Percentiles rank a stretch among this genome's conserved stretches.
Evolutionary conservation across 1,140 invertebrate species (phyloP).

Genomic region (Telenomus remus): DNA sequence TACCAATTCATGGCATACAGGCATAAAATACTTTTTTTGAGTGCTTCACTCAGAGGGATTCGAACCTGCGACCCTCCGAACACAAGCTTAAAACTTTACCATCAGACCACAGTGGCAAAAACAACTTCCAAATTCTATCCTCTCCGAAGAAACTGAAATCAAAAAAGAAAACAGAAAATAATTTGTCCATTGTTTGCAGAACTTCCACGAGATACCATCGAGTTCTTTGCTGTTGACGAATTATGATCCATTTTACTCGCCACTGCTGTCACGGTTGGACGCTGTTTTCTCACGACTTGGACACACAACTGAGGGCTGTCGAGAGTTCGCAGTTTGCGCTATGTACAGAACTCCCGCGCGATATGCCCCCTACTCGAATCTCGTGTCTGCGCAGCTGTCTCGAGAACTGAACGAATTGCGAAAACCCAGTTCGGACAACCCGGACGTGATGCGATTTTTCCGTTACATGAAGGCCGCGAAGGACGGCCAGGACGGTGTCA

Average conservation of each 20-base stretch:
- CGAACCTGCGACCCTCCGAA: no score
- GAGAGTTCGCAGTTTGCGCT: slow-evolving; percentile 87
- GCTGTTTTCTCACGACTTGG: slow-evolving; percentile 87
- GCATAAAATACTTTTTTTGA: background rate
- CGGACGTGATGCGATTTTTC: slow-evolving; percentile 89
- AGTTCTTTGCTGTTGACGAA: slow-evolving; percentile 87
- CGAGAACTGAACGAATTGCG: slow-evolving; percentile 88
- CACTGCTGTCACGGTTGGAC: slow-evolving; percentile 85
- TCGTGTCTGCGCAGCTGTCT: slow-evolving; percentile 90
- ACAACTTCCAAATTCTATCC: no score
- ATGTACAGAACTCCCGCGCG: slow-evolving; percentile 91
- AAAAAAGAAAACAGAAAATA: no score
- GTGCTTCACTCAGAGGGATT: no score
- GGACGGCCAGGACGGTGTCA: slow-evolving; percentile 86
- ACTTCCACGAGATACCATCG: slow-evolving; percentile 89
- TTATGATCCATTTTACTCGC: slow-evolving; percentile 91
- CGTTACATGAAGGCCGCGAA: slow-evolving; percentile 91
- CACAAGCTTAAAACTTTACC: no score
- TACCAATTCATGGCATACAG: no score
- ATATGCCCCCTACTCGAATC: slow-evolving; percentile 89
- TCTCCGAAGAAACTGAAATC: no score
- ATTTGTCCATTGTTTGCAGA: no score
- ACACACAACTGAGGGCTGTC: slow-evolving; percentile 80
- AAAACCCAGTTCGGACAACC: slow-evolving; percentile 87
- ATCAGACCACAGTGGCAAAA: no score